Evolutionary conservation across 2,797 vertebrate genomes (phyloP).

Genomic region (Sarcoramphus papa): DNA sequence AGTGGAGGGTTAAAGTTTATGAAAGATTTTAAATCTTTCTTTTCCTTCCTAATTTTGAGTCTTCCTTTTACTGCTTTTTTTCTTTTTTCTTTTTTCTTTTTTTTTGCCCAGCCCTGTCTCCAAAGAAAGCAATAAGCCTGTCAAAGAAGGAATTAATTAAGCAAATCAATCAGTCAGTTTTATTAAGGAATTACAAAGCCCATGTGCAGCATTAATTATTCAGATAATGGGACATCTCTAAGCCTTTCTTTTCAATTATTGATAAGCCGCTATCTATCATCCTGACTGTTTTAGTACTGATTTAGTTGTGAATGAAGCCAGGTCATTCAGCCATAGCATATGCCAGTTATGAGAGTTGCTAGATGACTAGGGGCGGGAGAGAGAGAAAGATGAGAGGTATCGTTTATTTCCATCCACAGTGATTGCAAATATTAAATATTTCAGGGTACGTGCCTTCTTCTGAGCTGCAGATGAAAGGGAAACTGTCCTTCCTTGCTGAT

Average conservation of each 20-base stretch:
- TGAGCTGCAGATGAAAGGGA: background rate
- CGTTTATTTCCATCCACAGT: background rate
- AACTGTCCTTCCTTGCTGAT: background rate
- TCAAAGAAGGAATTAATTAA: conserved; percentile 83
- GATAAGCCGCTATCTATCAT: conserved; percentile 78
- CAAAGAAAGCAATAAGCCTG: conserved; percentile 76
- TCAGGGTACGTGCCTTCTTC: background rate
- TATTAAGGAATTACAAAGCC: conserved; percentile 83
- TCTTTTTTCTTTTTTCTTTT: background rate
- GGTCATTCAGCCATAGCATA: conserved; percentile 68
- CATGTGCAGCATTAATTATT: conserved; percentile 82
- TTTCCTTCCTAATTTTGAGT: conserved; percentile 57
- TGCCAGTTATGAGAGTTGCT: conserved; percentile 52
- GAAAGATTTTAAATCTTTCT: conserved; percentile 71
- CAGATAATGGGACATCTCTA: conserved; percentile 80
- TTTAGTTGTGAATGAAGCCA: conserved; percentile 76
- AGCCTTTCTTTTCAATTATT: conserved; percentile 81
- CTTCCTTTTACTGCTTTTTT: background rate
- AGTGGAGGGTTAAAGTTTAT: conserved; percentile 58
- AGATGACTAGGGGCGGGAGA: background rate
- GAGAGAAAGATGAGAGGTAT: background rate
- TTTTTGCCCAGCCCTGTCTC: conserved; percentile 28
- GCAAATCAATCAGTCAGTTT: conserved; percentile 83
- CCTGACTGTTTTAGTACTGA: conserved; percentile 74
- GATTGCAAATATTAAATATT: background rate